A percentile compares a stretch with the other conserved stretches of the same genome.
These are phyloP conservation scores for Pocillopora meandrina DNA, from an alignment of 92 coral and sea anemone genomes.

Conservation along the genomic window DNA sequence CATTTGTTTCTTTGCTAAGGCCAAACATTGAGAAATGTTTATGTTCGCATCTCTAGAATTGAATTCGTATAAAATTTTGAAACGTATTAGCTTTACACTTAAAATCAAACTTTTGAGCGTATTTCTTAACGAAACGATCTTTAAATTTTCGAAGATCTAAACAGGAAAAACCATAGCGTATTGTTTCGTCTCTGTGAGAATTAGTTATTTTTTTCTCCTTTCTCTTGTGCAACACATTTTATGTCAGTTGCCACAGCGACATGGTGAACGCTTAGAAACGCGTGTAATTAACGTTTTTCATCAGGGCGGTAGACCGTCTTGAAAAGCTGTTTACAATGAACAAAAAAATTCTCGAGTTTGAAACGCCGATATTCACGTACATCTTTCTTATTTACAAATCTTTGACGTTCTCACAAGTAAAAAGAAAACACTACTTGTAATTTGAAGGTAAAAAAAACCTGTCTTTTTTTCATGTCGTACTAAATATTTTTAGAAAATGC, in stretches of 20 bases:
- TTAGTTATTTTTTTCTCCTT: not conserved
- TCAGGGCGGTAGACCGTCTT: not conserved
- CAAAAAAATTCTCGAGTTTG: not conserved
- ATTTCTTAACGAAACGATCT: not conserved
- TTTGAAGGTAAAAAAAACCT: no score
- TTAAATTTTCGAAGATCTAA: not conserved
- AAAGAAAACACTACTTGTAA: not conserved
- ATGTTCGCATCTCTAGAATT: not conserved
- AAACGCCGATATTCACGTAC: not conserved
- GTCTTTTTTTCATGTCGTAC: not conserved
- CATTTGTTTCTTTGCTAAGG: not conserved
- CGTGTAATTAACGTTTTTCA: constrained; percentile 14
- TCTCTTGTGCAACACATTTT: not conserved
- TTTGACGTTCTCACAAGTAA: not conserved
- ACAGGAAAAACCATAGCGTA: not conserved
- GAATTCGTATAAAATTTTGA: not conserved
- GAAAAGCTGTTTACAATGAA: not conserved
- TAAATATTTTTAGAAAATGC: no score
- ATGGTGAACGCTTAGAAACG: not conserved
- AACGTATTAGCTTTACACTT: constrained; percentile 1
- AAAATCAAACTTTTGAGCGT: not conserved
- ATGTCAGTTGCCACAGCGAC: constrained; percentile 16
- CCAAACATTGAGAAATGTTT: not conserved
- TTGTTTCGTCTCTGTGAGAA: not conserved
- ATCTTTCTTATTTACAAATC: not conserved